phyloP scores from a whole-genome alignment of 2,113 vertebrate genomes.

The Athene noctua region DNA sequence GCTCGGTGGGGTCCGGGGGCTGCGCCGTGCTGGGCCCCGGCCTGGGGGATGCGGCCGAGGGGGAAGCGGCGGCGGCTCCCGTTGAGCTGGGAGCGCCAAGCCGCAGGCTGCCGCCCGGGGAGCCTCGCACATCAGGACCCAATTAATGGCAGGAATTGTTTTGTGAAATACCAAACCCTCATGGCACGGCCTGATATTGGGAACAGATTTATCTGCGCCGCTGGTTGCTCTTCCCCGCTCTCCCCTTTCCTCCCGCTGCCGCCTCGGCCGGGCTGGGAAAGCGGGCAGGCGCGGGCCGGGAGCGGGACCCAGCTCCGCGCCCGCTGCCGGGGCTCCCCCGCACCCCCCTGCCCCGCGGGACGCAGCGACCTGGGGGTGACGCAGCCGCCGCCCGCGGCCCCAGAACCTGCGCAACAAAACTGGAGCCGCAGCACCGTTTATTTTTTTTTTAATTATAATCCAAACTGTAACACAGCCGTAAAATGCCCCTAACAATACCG shows the following conservation, averaged over 20 bases:
- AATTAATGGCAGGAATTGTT: slow-evolving; percentile 55
- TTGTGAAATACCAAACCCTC: slow-evolving; percentile 44
- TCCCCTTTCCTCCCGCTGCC: slow-evolving; percentile 48
- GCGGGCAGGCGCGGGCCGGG: slow-evolving; percentile 52
- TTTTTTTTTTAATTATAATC: slow-evolving; percentile 31
- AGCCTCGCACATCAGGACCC: slow-evolving; percentile 27
- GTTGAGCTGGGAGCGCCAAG: not conserved
- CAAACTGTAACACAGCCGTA: slow-evolving; percentile 14
- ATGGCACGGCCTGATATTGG: slow-evolving; percentile 69
- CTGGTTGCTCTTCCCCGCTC: not conserved
- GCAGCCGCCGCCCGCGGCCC: fast-evolving
- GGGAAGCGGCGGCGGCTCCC: not conserved
- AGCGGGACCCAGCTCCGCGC: not conserved
- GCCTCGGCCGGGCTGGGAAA: slow-evolving; percentile 71
- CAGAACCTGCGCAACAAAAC: not conserved
- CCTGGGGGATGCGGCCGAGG: not conserved
- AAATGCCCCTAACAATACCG: slow-evolving; percentile 19
- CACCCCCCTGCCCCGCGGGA: not conserved
- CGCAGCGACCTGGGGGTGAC: not conserved
- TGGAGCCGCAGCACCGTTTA: not conserved
- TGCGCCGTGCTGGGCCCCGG: not conserved
- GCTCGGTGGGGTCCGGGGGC: not conserved
- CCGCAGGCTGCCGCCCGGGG: not conserved
- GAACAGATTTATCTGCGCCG: slow-evolving; percentile 72
- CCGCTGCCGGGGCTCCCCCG: too few species aligned